These are phyloP conservation scores for Coreius guichenoti DNA, from an alignment of 2,797 vertebrate species.

Conservation along the genomic window DNA sequence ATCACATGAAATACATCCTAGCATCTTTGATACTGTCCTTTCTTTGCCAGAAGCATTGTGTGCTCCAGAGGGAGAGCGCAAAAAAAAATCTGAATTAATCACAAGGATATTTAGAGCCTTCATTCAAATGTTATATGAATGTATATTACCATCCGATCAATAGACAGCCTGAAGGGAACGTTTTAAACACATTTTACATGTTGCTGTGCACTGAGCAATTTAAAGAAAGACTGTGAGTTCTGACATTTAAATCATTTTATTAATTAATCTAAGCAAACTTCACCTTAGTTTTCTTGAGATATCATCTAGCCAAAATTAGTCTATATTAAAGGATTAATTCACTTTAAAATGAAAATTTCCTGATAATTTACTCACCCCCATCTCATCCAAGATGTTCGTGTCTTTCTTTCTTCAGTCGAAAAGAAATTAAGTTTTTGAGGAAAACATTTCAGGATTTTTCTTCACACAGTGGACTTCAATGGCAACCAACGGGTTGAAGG, in stretches of 20 bases:
- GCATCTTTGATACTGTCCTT: neutral
- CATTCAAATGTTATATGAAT: neutral
- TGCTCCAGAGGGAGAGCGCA: neutral
- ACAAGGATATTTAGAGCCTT: slow-evolving; percentile 5
- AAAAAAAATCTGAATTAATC: neutral
- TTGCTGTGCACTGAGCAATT: neutral
- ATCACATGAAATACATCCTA: neutral
- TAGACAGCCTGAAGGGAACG: neutral
- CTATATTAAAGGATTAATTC: no score
- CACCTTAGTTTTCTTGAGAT: neutral
- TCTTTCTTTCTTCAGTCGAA: no score
- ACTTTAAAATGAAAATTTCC: no score
- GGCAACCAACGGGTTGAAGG: no score
- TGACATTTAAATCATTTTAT: slow-evolving; percentile 11
- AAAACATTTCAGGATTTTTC: no score
- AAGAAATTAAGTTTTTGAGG: no score
- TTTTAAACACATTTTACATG: neutral
- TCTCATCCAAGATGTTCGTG: no score
- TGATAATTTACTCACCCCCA: no score
- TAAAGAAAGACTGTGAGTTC: neutral
- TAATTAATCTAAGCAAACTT: neutral
- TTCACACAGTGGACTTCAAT: no score
- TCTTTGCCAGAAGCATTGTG: neutral
- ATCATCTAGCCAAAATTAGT: neutral
- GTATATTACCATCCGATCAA: slow-evolving; percentile 18